Evolutionary conservation across 2,888 invertebrate genomes (phyloP).

Genomic region (Bursaphelenchus okinawaensis): DNA sequence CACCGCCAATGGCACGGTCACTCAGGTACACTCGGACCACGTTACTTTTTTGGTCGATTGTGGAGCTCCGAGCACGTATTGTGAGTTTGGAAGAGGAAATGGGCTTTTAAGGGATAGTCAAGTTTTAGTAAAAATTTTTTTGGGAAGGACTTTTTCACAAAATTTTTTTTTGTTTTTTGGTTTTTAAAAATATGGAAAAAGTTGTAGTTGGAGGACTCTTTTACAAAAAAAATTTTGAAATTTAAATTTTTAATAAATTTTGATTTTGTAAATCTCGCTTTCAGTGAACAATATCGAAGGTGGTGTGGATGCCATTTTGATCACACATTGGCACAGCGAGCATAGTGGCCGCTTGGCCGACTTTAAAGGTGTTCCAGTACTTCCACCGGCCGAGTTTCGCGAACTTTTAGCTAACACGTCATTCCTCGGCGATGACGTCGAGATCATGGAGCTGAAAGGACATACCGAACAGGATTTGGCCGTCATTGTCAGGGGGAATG

Average conservation of each 20-base stretch:
- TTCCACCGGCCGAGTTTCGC: not conserved
- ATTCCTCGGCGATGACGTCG: not conserved
- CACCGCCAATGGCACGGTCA: not conserved
- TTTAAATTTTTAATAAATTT: too few relatives aligned
- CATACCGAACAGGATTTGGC: slow-evolving; percentile 3
- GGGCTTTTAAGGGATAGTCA: too few relatives aligned
- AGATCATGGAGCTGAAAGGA: not conserved
- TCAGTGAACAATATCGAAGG: not conserved
- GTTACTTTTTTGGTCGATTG: not conserved
- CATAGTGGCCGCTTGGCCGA: slow-evolving; percentile 1
- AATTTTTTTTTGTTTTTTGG: too few relatives aligned
- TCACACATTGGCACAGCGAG: slow-evolving; percentile 10
- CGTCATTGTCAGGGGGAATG: not conserved
- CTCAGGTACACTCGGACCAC: not conserved
- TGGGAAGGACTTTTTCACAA: too few relatives aligned
- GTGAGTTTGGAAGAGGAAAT: too few relatives aligned
- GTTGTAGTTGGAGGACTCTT: too few relatives aligned
- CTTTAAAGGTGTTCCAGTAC: not conserved
- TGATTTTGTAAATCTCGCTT: not conserved
- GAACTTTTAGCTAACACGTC: not conserved
- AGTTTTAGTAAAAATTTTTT: too few relatives aligned
- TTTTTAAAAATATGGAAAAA: too few relatives aligned
- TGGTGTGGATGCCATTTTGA: not conserved
- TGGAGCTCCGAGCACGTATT: not conserved
- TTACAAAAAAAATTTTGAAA: too few relatives aligned